Percentiles rank a stretch among this genome's conserved stretches.
phyloP scores from a whole-genome alignment of 2,797 vertebrate genomes.

The Gymnocypris eckloni region DNA sequence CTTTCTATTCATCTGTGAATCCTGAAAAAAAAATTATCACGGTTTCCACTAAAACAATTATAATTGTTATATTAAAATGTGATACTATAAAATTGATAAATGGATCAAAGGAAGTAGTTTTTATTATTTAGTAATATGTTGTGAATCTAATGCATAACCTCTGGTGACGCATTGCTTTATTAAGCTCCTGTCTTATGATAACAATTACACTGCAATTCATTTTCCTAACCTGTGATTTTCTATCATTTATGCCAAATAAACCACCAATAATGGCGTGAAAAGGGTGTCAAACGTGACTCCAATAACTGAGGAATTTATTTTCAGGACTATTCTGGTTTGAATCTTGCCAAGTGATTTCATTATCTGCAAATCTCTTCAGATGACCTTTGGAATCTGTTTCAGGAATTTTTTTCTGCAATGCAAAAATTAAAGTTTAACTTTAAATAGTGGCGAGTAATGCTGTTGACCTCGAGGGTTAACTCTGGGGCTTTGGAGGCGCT shows the following conservation, averaged over 20 bases:
- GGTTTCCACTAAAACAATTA: background rate
- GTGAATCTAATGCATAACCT: background rate
- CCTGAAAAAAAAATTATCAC: background rate
- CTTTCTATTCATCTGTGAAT: background rate
- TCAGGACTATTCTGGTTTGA: constrained; percentile 35
- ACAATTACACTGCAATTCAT: background rate
- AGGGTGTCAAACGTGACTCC: background rate
- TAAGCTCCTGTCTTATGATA: background rate
- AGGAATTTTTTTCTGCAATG: constrained; percentile 70
- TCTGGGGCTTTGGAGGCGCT: constrained; percentile 78
- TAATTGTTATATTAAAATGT: background rate
- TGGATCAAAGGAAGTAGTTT: background rate
- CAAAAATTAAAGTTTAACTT: constrained; percentile 82
- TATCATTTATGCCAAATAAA: background rate
- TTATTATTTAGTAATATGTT: background rate
- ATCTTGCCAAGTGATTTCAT: constrained; percentile 78
- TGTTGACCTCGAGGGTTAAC: constrained; percentile 82
- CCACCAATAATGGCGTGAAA: background rate
- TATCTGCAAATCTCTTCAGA: constrained; percentile 79
- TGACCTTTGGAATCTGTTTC: constrained; percentile 79
- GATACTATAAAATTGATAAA: too few relatives aligned
- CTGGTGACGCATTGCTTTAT: background rate
- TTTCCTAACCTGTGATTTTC: background rate
- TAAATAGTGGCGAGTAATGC: constrained; percentile 83
- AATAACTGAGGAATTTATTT: constrained; percentile 17